Evolutionary conservation across 2,113 vertebrate species (phyloP), one percentile per base, ranked within the genome.

Genomic region (Caloenas nicobarica): DNA sequence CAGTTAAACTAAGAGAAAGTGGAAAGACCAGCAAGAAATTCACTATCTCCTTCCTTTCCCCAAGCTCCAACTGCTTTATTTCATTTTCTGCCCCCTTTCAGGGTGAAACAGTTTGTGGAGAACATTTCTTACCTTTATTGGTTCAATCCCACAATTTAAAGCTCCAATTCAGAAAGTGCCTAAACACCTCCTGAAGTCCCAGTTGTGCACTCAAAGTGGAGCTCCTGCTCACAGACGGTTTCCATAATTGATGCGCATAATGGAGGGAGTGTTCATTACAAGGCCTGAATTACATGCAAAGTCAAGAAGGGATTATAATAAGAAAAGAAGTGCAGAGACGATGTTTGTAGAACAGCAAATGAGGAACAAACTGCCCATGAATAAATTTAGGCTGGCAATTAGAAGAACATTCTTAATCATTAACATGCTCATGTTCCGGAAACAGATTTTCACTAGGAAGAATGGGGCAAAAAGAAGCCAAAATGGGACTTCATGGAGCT

Each of bases 381-480:
- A 96, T 95, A 92, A 92, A 89, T 89, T 97, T 72, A 81, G 70
- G 3, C 70, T 89, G 38, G 61, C 22, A 91, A 81, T 95, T 96
- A 95, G 61, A 86, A 65, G 69, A 95, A 74, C 1, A 0, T 79
- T 81, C 38, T 26, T 57, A 76, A 84, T 61, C 77, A 82, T 91
- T 92, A 92, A 31, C 61, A 66, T 13, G 13, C 8, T 91, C 29
- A 14, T 53, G 77, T 61, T 95, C 81, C 0, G 0, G 65, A 81
- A 95, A 81, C 42, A 91, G 77, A 60, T 87, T 93, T 92, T 93
- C 0, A 0, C 22, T 31, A 44, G 81, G 34, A 81, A 81, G 26
- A 74, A 74, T 44, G 81, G 86, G 60, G 21, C 31, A 84, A 91
- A 86, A 92, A 79, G 29, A 57, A 81, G 16, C 9, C 8, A 89